These are phyloP conservation scores for Caenorhabditis angaria DNA, from an alignment of 2,888 invertebrate species.

Conservation along the genomic window DNA sequence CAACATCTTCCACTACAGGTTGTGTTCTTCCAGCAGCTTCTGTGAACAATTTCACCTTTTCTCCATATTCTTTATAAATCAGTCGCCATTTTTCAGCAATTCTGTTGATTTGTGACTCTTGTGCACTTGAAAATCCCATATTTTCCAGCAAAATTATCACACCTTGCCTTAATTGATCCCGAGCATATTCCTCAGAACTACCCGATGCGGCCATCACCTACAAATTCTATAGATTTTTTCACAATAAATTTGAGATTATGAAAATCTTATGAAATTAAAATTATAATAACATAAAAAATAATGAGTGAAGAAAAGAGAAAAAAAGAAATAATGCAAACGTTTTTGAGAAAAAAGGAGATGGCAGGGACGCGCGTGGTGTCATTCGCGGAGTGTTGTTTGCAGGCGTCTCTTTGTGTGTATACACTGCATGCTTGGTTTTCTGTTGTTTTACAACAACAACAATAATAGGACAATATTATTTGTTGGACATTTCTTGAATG, in stretches of 20 bases:
- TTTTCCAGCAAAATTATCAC: conserved; percentile 14
- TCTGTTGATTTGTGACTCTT: neutral
- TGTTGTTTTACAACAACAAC: no score
- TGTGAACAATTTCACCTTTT: conserved; percentile 22
- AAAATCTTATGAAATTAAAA: neutral
- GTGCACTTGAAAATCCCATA: conserved; percentile 9
- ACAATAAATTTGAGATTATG: neutral
- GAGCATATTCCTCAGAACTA: conserved; percentile 8
- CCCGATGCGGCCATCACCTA: conserved; percentile 14
- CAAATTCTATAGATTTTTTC: neutral
- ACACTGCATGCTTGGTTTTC: neutral
- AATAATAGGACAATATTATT: neutral
- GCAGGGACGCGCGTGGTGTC: conserved; percentile 4
- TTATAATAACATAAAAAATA: neutral
- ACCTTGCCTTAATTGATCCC: neutral
- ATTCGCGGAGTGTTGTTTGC: conserved; percentile 4
- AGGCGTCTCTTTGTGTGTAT: neutral
- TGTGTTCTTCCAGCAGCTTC: conserved; percentile 38
- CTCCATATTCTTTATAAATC: conserved; percentile 11
- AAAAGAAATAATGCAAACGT: neutral
- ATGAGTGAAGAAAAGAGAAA: neutral
- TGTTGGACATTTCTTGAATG: no score
- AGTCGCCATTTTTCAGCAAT: conserved; percentile 18
- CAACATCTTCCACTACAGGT: conserved; percentile 20
- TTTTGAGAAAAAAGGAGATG: neutral